Base-by-base conservation (phyloP, 2,797 vertebrate species). In the Coregonus suidteri region DNA sequence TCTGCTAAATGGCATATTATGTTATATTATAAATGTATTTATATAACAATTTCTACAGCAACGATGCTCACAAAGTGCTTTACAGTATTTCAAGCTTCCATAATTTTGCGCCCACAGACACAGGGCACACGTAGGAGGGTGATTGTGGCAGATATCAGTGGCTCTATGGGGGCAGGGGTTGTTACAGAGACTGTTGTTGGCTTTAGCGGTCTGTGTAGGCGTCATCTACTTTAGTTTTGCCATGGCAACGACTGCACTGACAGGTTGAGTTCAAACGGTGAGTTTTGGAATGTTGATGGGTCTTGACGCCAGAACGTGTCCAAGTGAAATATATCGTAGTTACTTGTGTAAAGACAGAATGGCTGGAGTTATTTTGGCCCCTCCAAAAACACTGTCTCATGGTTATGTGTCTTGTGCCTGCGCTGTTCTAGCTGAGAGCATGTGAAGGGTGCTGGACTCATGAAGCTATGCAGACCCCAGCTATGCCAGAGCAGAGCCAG, bases 311-410 rank as follows among this genome's bases (percentile, higher is more conserved):
- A 70, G 37, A 1, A 34, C 7, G 16, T 6, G 53, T 56, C 30
- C 71, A 56, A 54, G 25, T 73, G 71, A 73, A 73, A 73, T 56
- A 73, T n/a, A 52, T 9, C 6, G 71, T 54, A 51, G 51, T 16
- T 16, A 56, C 16, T 53, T 3, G 5, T 34, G 41, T 47, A 47
- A 47, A 47, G 41, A 73, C 30, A 62, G 15, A 34, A 15, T 15
- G 52, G 47, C 16, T 30, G 25, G 41, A 71, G 30, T 13, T 20
- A 52, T 30, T 47, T 51, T 52, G 70, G n/a, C 47, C 20, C n/a
- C 4, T 52, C 47, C 70, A 53, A 71, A 31, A 53, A 52, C 51
- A 18, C 51, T 72, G 71, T 25, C 25, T 53, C 25, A 18, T 31
- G 15, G 14, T 6, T 35, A 68, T 4, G 6, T 18, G 18, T 59